Conservation (phyloP, 1,140 invertebrate genomes). For the Heterodera carotae region DNA sequence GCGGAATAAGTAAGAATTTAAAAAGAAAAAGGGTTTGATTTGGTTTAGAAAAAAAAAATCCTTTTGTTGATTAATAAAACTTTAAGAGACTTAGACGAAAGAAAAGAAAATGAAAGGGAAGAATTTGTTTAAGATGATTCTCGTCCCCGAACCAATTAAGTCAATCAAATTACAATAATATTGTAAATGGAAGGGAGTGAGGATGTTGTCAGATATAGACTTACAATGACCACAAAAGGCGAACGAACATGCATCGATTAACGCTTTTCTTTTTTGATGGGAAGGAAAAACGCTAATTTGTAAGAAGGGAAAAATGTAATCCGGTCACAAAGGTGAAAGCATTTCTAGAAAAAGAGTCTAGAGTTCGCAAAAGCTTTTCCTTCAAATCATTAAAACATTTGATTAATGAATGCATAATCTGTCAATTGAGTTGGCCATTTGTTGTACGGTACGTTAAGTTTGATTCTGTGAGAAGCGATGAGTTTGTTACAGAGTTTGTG, state of each 20-base stretch:
- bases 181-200: background rate
- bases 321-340: too few relatives aligned
- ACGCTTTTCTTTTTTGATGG: background rate
- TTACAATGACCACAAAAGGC: background rate
- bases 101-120: background rate
- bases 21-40: background rate
- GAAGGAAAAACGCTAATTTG: background rate
- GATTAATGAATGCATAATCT: too few relatives aligned
- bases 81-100: conserved; percentile 3
- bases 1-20: background rate
- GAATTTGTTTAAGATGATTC: conserved; percentile 9
- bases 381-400: too few relatives aligned
- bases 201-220: background rate
- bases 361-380: too few relatives aligned
- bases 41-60: background rate
- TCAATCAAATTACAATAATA: background rate
- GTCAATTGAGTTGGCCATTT: background rate
- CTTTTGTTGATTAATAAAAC: too few relatives aligned
- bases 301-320: too few relatives aligned
- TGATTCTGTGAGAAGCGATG: background rate
- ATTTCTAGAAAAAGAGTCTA: too few relatives aligned
- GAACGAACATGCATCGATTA: background rate
- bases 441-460: too few relatives aligned
- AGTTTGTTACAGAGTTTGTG: too few relatives aligned
- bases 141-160: conserved; percentile 9